Base-by-base conservation (phyloP, 2,888 invertebrate genomes). In the Perdita meconis region DNA sequence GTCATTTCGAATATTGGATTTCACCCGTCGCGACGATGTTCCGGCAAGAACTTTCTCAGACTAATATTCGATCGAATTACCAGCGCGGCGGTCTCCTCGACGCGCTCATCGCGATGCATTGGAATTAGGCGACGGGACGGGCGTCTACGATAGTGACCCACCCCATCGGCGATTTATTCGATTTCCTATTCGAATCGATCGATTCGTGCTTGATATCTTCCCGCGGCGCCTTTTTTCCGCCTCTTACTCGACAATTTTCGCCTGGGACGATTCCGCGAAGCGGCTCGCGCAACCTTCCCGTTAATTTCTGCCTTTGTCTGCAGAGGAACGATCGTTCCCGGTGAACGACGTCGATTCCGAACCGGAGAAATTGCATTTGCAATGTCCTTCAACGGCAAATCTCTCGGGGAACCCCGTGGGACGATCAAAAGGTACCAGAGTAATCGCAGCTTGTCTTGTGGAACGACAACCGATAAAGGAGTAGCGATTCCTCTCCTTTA, bases 31-130 rank as follows among this genome's bases (percentile, higher is more conserved):
- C 42, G 38, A 53, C 68, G 66, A 34, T 61, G 24, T 51, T 30
- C 69, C 42, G 42, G 50, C 57, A 57, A 57, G 50, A 66, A 66
- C 60, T 61, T 77, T 67, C 44, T 40, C 47, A 55, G n/a, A 77
- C 77, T 76, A 78, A 78, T 77, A 77, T 77, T 79, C 71, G 64
- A 72, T 77, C 72, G 64, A 72, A 79, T 79, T 77, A 72, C 55
- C 50, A 38, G 40, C 50, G 26, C 34, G n/a, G n/a, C n/a, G n/a
- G 30, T 50, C 67, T 22, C 36, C 78, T 72, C 72, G 71, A 53
- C 67, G 50, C 56, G 72, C 71, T 79, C 78, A 68, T 78, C 73
- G 44, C 50, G 73, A 79, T 78, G 79, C 79, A 78, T 78, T 68
- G 78, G 53, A 78, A 78, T 79, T 78, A 73, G 78, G 44, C 44